Conservation (phyloP, 2,113 vertebrate species). For the Menidia beryllina region DNA sequence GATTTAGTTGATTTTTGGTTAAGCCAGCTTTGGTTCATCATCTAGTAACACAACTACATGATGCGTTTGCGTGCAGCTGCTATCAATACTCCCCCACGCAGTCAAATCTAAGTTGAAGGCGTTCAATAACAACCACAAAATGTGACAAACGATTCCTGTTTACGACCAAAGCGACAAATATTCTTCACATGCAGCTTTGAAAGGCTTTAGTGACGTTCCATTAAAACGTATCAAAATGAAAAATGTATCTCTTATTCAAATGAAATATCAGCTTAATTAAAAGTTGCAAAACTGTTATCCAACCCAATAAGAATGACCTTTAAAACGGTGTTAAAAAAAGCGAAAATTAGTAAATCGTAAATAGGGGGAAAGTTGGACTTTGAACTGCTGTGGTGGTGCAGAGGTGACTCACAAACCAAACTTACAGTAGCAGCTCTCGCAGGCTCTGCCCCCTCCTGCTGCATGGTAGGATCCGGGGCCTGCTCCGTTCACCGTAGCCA, state of each 20-base stretch:
- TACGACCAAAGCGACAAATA: background rate
- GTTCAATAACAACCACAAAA: background rate
- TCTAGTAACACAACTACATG: background rate
- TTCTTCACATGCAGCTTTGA: background rate
- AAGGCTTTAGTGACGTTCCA: too few relatives aligned
- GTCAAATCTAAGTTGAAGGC: background rate
- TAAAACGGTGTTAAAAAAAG: too few relatives aligned
- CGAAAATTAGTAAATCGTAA: too few relatives aligned
- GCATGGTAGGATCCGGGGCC: conserved; percentile 86
- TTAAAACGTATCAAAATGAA: too few relatives aligned
- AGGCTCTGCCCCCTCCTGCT: conserved; percentile 88
- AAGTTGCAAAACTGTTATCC: too few relatives aligned
- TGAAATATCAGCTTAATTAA: too few relatives aligned
- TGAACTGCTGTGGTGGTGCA: background rate
- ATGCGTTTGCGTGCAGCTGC: background rate
- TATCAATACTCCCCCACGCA: background rate
- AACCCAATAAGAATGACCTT: too few relatives aligned
- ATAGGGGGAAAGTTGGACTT: too few relatives aligned
- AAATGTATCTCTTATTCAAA: too few relatives aligned
- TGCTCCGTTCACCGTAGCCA: conserved; percentile 92
- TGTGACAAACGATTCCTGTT: background rate
- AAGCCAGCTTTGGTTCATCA: background rate
- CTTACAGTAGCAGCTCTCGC: conserved; percentile 98
- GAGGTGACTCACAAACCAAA: conserved; percentile 16
- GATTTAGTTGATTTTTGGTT: background rate